Conservation (phyloP, 2,797 vertebrate species). For the Acanthornis magna region DNA sequence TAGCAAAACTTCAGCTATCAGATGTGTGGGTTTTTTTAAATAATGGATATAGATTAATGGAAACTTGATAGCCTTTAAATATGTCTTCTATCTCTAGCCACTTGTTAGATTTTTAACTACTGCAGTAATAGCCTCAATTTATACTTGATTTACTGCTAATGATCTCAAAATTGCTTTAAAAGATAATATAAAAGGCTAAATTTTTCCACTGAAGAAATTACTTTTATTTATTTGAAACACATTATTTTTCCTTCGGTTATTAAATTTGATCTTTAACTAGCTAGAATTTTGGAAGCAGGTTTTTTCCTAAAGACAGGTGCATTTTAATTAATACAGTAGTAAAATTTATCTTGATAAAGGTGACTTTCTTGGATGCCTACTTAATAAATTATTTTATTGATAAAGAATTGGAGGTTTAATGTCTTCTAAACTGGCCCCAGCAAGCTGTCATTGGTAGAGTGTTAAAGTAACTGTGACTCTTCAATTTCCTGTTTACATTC, state of each 20-base stretch:
- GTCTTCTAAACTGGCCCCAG: neutral
- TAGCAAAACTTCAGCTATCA: neutral
- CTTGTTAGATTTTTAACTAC: neutral
- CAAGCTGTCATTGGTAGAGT: neutral
- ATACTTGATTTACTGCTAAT: neutral
- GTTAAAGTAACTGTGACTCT: neutral
- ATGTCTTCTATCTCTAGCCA: neutral
- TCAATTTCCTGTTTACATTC: neutral
- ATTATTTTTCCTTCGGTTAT: fast-evolving
- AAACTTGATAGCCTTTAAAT: neutral
- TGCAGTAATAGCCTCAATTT: neutral
- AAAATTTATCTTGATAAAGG: neutral
- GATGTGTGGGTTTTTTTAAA: neutral
- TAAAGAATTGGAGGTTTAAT: neutral
- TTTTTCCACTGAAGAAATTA: neutral
- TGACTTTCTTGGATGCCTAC: neutral
- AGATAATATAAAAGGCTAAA: neutral
- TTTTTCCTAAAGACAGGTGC: neutral
- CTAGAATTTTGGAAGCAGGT: neutral
- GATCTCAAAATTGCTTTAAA: neutral
- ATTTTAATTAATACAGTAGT: neutral
- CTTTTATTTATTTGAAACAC: neutral
- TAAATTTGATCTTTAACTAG: neutral
- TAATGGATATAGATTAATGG: neutral
- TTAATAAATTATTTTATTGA: neutral